phyloP scores from a whole-genome alignment of 2,888 invertebrate species.

The Trachelus troglodyta region DNA sequence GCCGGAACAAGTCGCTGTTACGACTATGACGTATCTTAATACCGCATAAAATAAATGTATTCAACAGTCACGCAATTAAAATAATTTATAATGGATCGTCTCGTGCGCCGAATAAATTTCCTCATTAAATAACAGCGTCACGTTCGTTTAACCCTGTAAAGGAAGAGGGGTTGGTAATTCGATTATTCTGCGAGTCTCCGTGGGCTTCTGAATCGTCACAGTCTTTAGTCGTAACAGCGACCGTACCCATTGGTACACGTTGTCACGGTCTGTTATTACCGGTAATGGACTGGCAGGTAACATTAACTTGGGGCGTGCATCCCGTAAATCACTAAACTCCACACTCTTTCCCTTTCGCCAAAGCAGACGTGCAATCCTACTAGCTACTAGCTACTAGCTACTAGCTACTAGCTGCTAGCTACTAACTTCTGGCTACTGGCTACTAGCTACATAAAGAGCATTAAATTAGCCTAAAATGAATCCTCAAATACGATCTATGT shows the following conservation, averaged over 20 bases:
- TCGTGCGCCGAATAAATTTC: too few relatives aligned
- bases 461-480: too few relatives aligned
- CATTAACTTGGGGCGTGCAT: conserved; percentile 21
- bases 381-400: background rate
- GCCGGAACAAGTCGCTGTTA: background rate
- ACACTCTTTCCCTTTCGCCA: background rate
- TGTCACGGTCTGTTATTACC: conserved; percentile 19
- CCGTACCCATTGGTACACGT: background rate
- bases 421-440: background rate
- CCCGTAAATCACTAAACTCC: conserved; percentile 22
- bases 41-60: too few relatives aligned
- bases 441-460: background rate
- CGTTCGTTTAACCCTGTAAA: too few relatives aligned
- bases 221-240: background rate
- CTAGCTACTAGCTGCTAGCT: background rate
- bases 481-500: too few relatives aligned
- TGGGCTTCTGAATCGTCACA: too few relatives aligned
- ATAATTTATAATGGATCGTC: too few relatives aligned
- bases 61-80: too few relatives aligned
- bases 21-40: background rate
- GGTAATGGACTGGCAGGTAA: conserved; percentile 27
- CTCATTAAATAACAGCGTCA: too few relatives aligned
- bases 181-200: too few relatives aligned
- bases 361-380: background rate
- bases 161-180: too few relatives aligned